These are phyloP conservation scores for Phodopus roborovskii DNA, from an alignment of 2,113 vertebrate species.

Conservation along the genomic window DNA sequence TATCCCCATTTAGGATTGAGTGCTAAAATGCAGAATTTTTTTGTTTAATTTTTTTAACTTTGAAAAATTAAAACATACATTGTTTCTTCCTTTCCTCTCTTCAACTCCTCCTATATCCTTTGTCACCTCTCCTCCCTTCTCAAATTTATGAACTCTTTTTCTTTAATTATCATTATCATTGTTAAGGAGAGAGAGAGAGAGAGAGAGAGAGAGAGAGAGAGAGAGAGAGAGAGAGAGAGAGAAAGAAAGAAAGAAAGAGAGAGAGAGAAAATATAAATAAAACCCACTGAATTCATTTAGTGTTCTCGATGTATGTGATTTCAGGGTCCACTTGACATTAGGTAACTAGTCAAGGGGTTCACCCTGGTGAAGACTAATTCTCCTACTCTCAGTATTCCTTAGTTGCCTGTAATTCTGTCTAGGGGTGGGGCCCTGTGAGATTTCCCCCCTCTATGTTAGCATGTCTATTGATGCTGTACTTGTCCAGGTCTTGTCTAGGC, in stretches of 20 bases:
- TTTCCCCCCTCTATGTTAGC: background rate
- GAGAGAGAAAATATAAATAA: background rate
- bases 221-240: no score
- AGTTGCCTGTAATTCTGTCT: background rate
- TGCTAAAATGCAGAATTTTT: background rate
- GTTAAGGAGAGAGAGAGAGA: background rate
- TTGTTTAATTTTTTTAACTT: background rate
- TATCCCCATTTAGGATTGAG: background rate
- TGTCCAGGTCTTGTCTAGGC: background rate
- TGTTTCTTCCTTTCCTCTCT: background rate
- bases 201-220: no score
- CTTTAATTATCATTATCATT: background rate
- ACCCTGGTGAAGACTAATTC: background rate
- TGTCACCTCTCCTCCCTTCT: background rate
- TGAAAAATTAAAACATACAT: background rate
- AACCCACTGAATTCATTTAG: background rate
- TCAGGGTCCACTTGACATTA: background rate
- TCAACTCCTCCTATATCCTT: background rate
- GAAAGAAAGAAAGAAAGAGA: no score
- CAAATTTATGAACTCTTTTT: background rate
- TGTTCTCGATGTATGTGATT: background rate
- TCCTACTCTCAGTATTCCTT: background rate
- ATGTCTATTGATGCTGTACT: background rate
- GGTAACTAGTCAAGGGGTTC: background rate
- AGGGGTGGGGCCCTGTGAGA: background rate